Conservation (phyloP, 1,140 invertebrate species). For the Brevipalpus yothersi region DNA sequence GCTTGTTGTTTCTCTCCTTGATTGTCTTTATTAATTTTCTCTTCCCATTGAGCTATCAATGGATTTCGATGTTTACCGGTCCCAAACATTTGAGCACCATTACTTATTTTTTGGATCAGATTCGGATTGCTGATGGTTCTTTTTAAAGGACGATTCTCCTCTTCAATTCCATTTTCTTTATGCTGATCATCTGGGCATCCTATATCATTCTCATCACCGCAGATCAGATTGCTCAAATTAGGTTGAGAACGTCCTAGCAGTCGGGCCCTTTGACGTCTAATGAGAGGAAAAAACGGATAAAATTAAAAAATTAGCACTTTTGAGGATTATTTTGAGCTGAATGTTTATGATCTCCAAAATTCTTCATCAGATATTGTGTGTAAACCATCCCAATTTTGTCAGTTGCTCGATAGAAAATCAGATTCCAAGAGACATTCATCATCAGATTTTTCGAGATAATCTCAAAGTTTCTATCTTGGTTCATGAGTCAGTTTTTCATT, state of each 20-base stretch:
- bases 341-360: no score
- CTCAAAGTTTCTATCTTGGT: no score
- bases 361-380: no score
- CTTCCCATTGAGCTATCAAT: not conserved
- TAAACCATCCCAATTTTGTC: no score
- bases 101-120: not conserved
- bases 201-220: not conserved
- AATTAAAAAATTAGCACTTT: no score
- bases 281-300: not conserved
- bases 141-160: not conserved
- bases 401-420: no score
- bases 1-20: not conserved
- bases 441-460: no score
- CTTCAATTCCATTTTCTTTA: not conserved
- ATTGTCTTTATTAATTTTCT: not conserved
- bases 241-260: not conserved
- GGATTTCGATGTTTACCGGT: not conserved
- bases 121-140: not conserved
- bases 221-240: not conserved
- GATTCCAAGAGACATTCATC: no score
- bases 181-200: not conserved
- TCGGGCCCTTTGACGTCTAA: not conserved
- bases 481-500: no score
- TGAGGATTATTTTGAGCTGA: no score
- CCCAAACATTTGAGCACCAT: not conserved